Evolutionary conservation across 1,140 invertebrate species (phyloP).

Genomic region (Hydropsyche tenuis): DNA sequence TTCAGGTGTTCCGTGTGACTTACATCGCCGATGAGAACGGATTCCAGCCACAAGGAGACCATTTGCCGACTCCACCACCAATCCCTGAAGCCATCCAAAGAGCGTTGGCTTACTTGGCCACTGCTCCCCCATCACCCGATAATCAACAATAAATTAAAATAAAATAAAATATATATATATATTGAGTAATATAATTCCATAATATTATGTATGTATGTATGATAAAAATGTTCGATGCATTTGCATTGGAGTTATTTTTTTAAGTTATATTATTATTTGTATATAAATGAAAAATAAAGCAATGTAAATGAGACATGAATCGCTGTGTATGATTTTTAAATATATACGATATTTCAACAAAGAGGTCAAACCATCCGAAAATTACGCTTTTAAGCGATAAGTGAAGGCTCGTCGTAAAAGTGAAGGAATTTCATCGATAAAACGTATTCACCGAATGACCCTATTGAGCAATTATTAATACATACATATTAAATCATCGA

Average conservation of each 20-base stretch:
- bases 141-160: slow-evolving; percentile 41
- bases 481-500: no score
- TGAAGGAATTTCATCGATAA: no score
- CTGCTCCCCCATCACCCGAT: slow-evolving; percentile 56
- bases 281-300: slow-evolving; percentile 18
- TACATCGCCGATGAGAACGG: slow-evolving; percentile 82
- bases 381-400: no score
- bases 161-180: neutral
- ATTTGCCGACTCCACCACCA: slow-evolving; percentile 72
- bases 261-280: slow-evolving; percentile 16
- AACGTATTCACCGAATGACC: no score
- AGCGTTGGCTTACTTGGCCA: slow-evolving; percentile 62
- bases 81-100: slow-evolving; percentile 60
- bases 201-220: slow-evolving; percentile 9
- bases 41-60: slow-evolving; percentile 69
- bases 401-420: no score
- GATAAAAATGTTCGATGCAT: neutral
- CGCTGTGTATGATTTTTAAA: no score
- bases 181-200: no score
- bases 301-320: slow-evolving; percentile 1
- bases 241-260: neutral
- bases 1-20: slow-evolving; percentile 64
- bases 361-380: no score
- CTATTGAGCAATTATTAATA: no score
- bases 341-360: no score